phyloP scores from a whole-genome alignment of 2,888 invertebrate genomes.

The Leucoptera coffeella region DNA sequence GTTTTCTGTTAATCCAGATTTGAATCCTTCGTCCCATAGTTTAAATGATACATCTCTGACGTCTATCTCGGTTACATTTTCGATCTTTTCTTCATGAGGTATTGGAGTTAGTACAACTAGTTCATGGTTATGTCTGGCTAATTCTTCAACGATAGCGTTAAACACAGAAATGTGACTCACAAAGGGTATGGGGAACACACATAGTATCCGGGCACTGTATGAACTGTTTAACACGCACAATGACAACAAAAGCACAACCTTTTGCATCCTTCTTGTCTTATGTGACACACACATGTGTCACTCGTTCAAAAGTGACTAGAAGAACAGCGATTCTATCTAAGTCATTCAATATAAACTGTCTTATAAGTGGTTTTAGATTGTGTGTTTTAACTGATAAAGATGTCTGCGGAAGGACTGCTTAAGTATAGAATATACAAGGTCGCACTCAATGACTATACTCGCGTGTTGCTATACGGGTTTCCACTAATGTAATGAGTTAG shows the following conservation, averaged over 20 bases:
- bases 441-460: no score
- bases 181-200: constrained; percentile 2
- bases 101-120: constrained; percentile 5
- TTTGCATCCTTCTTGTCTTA: not conserved
- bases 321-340: no score
- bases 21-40: not conserved
- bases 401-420: no score
- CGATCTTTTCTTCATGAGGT: constrained; percentile 3
- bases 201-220: constrained; percentile 1
- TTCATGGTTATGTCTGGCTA: constrained; percentile 1
- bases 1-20: not conserved
- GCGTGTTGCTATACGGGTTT: no score
- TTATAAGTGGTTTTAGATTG: no score
- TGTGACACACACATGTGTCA: not conserved
- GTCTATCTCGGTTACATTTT: constrained; percentile 4
- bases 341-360: no score
- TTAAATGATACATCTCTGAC: constrained; percentile 1
- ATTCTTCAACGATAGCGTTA: constrained; percentile 1
- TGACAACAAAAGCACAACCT: not conserved
- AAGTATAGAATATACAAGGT: no score
- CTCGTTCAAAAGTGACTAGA: no score
- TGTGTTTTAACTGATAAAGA: no score
- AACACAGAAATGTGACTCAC: constrained; percentile 3
- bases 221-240: not conserved
- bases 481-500: no score